Evolutionary conservation across 2,888 invertebrate genomes (phyloP).

Genomic region (Lepas anatifera): DNA sequence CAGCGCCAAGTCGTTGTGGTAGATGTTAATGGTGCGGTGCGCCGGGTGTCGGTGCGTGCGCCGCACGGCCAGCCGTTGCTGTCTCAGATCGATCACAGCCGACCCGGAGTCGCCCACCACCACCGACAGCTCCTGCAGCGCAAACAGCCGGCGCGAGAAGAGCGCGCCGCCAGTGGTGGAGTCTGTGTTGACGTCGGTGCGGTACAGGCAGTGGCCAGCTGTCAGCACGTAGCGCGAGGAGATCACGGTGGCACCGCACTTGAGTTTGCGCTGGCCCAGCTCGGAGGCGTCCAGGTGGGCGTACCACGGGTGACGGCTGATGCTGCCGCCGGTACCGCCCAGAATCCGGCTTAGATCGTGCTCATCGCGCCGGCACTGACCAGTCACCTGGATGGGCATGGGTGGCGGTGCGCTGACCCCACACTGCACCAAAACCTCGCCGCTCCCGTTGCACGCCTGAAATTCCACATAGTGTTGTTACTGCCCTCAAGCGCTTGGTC

Average conservation of each 20-base stretch:
- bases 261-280: constrained; percentile 4
- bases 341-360: constrained; percentile 9
- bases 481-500: too few species aligned
- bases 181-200: neutral
- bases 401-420: neutral
- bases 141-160: constrained; percentile 2
- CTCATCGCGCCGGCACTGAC: neutral
- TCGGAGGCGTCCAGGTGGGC: constrained; percentile 3
- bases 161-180: neutral
- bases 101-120: constrained; percentile 10
- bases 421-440: neutral
- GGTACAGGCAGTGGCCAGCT: constrained; percentile 8
- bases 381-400: neutral
- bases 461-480: too few species aligned
- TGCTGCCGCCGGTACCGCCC: neutral
- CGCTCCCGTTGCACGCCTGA: constrained; percentile 10
- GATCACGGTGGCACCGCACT: constrained; percentile 6
- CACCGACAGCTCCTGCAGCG: neutral
- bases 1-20: constrained; percentile 12
- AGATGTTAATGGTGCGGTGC: constrained; percentile 8
- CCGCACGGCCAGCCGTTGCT: neutral
- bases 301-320: neutral
- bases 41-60: constrained; percentile 3
- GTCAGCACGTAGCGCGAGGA: constrained; percentile 7
- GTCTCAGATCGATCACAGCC: neutral